Base-by-base conservation (phyloP, 2,888 invertebrate genomes). In the Stratiomys singularior region DNA sequence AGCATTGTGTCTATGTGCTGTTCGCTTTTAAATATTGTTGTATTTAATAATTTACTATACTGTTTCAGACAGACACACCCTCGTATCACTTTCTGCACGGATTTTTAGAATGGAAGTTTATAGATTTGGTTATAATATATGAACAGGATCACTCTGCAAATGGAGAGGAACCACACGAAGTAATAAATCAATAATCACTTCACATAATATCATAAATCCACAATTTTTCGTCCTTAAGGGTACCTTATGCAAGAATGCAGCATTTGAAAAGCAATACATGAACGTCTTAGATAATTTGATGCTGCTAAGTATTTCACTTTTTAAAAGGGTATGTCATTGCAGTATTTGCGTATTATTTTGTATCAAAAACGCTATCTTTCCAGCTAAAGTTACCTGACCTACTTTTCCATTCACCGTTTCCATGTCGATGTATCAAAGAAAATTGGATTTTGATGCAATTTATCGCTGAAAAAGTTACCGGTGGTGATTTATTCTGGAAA, bases 401-500 rank as follows among this genome's bases (percentile, higher is more conserved):
- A n/a, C 81, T 85, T 21, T 83, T 85, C n/a, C 87, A 84, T 69
- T 87, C 88, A 18, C 88, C 90, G 0, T 91, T 90, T 81, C 87
- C 87, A 77, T 92, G 91, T 78, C 88, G 88, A 15, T 92, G 91
- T 81, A 84, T 88, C 3, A 89, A 89, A 83, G 91, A 91, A 83
- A 81, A 89, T 52, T 92, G 91, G 91, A 82, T 89, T 0, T 85
- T 90, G 81, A 79, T 90, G 13, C 87, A 88, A 80, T 82, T 88
- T 28, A 84, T 88, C 0, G 81, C 88, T 1, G 88, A 88, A 78
- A 85, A 86, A 71, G 82, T 85, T 46, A 81, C 82, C 21, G 81
- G 81, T 9, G 27, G 18, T 13, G 58, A 76, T 4, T 80, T 76
- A 7, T 90, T 90, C 82, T 90, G 90, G 90, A 81, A 83, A 1